These are phyloP conservation scores for Aphelenchoides fujianensis DNA, from an alignment of 1,140 invertebrate species.

Conservation along the genomic window DNA sequence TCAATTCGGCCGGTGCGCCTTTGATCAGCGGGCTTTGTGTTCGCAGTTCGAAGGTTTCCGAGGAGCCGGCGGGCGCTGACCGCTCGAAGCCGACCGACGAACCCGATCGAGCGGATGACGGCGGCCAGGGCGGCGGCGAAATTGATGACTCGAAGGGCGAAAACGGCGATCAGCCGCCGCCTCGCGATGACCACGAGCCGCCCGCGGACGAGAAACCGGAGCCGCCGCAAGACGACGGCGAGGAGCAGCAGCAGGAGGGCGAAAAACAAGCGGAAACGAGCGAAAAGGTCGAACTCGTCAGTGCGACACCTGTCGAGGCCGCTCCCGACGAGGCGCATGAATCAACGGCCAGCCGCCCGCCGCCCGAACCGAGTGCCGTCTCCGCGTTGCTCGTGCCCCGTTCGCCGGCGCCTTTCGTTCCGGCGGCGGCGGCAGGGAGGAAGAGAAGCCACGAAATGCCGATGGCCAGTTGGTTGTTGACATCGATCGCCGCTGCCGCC, in stretches of 20 bases:
- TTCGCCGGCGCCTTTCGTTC: conserved; percentile 13
- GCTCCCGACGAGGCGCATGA: background rate
- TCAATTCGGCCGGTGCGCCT: background rate
- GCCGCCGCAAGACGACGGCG: background rate
- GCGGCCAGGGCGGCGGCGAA: background rate
- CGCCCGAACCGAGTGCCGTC: background rate
- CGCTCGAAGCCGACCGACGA: background rate
- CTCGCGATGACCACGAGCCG: background rate
- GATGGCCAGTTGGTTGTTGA: background rate
- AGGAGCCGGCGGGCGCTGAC: no score
- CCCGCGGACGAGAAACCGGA: background rate
- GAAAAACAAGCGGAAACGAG: background rate
- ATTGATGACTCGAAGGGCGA: background rate
- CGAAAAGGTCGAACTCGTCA: background rate
- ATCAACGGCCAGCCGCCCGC: background rate
- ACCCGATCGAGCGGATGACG: background rate
- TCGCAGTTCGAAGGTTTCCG: no score
- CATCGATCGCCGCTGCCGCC: no score
- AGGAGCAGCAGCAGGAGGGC: background rate
- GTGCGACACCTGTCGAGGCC: background rate
- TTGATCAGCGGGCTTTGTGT: background rate
- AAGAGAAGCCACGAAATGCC: background rate
- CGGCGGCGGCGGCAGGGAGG: background rate
- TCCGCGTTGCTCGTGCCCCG: background rate
- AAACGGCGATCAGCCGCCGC: background rate